These are phyloP conservation scores for Drosophila carrolli DNA, from an alignment of 1,140 invertebrate genomes.

Conservation along the genomic window DNA sequence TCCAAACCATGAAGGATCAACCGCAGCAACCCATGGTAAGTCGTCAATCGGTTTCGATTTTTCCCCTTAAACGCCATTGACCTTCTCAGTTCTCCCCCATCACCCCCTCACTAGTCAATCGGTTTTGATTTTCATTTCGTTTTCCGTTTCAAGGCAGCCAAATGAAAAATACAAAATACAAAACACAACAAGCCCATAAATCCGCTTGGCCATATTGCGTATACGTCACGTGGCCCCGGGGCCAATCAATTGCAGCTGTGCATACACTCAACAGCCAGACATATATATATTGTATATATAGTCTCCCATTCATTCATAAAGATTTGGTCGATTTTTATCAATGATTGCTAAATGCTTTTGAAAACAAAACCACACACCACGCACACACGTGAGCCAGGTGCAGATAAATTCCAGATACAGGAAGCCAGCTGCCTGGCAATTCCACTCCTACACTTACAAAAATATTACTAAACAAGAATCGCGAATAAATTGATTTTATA, in stretches of 20 bases:
- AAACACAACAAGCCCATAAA: slow-evolving; percentile 43
- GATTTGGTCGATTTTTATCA: slow-evolving; percentile 78
- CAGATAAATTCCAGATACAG: slow-evolving; percentile 42
- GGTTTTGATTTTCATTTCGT: slow-evolving; percentile 53
- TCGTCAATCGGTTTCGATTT: slow-evolving; percentile 20
- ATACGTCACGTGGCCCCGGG: slow-evolving; percentile 62
- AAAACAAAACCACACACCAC: slow-evolving; percentile 62
- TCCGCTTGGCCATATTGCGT: slow-evolving; percentile 58
- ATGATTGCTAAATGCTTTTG: slow-evolving; percentile 78
- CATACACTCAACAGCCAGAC: slow-evolving; percentile 26
- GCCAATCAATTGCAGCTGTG: slow-evolving; percentile 72
- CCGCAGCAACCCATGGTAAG: slow-evolving; percentile 84
- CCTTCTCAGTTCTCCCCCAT: slow-evolving; percentile 40
- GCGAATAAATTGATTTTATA: not conserved
- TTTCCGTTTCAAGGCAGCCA: slow-evolving; percentile 53
- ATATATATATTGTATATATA: slow-evolving; percentile 10
- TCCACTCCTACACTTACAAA: slow-evolving; percentile 15
- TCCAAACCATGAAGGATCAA: slow-evolving; percentile 85
- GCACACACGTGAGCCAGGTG: slow-evolving; percentile 34
- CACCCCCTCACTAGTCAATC: slow-evolving; percentile 38
- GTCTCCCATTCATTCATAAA: slow-evolving; percentile 71
- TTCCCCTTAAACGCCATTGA: slow-evolving; percentile 63
- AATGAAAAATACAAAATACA: slow-evolving; percentile 29
- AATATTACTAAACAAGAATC: not conserved
- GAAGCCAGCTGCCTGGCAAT: slow-evolving; percentile 17